Evolutionary conservation across 2,797 vertebrate species (phyloP).

Genomic region (Rhincodon typus): DNA sequence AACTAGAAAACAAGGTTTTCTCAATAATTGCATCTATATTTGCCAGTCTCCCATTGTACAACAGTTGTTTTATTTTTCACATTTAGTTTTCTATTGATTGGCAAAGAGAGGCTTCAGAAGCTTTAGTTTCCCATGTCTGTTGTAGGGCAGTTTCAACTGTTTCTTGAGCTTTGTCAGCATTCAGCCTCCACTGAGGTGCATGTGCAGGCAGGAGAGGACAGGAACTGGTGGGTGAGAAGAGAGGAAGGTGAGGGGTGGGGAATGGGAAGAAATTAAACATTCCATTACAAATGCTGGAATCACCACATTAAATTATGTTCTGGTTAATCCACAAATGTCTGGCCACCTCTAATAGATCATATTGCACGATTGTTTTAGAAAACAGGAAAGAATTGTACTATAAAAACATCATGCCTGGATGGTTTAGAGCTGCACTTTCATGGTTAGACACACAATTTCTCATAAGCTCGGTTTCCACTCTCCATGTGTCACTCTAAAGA

Average conservation of each 20-base stretch:
- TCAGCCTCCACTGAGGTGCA: neutral
- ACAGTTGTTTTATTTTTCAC: neutral
- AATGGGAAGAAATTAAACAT: neutral
- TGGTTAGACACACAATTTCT: neutral
- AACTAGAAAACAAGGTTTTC: neutral
- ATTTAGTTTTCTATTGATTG: neutral
- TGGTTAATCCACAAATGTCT: neutral
- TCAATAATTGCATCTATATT: neutral
- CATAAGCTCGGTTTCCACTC: neutral
- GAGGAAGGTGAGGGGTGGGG: neutral
- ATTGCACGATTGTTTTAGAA: neutral
- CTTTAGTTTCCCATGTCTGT: neutral
- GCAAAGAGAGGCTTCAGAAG: neutral
- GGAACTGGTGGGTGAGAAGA: neutral
- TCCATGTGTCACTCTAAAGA: slow-evolving; percentile 8
- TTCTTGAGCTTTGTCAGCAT: neutral
- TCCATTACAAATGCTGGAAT: neutral
- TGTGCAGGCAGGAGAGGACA: neutral
- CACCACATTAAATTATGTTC: neutral
- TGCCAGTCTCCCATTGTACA: neutral
- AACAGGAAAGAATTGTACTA: neutral
- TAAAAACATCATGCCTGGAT: neutral
- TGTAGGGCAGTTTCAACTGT: neutral
- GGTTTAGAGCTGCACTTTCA: neutral
- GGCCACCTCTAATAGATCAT: neutral